Evolutionary conservation across 1,140 invertebrate species (phyloP), one percentile per base, ranked within the genome.

Genomic region (Leucophenga varia): DNA sequence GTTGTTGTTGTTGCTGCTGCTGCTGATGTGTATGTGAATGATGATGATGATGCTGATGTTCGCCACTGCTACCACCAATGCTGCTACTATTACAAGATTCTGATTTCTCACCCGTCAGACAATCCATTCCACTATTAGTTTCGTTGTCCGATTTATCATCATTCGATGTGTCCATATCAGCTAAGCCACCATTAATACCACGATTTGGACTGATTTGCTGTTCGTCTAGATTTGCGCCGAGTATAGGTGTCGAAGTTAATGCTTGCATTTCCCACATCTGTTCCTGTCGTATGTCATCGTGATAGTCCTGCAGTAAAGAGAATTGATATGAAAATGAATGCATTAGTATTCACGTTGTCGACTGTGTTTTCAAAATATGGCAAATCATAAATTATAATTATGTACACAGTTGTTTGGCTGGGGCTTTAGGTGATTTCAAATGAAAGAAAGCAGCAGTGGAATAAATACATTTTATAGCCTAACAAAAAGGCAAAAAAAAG

Each of bases 191-290:
- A 44, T 52, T 55, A 43, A 60, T 59, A 54, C 64, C 58, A 40
- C 59, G 61, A 36, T 20, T 56, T 18, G 70, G 63, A 47, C 70
- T 72, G n/a, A n/a, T n/a, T 32, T 63, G 68, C 21, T 74, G 67
- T n/a, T n/a, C n/a, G 50, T 74, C 69, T 37, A 68, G 61, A 34
- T 71, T 49, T 21, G 64, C 55, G 32, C 56, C 63, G 44, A 72
- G 59, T 16, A 65, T 58, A n/a, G 71, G 53, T 20, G 71, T 75
- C 12, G 78, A 78, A 35, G 77, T 81, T 54, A 89, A 78, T 36
- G 86, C 84, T 73, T 88, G 87, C 87, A 91, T 87, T 73, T 91
- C 88, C 77, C 88, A 82, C 82, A 91, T 87, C 71, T 91, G 89
- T 65, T 91, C 87, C 65, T 90, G 88, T 47, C 88, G 75, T 51